These are phyloP conservation scores for Sarcoramphus papa DNA, from an alignment of 2,797 vertebrate genomes.

Conservation along the genomic window DNA sequence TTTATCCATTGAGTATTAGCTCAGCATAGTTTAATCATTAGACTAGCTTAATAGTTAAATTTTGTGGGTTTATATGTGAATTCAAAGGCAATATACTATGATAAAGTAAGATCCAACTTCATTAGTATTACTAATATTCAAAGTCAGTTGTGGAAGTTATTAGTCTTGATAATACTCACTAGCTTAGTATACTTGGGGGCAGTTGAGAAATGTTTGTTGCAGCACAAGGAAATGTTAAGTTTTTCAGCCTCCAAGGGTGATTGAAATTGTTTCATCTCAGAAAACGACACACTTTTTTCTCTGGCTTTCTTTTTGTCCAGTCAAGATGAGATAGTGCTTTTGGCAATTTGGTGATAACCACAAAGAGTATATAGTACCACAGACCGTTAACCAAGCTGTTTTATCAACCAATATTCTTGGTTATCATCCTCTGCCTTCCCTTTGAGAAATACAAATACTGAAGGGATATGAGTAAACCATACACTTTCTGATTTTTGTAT, in stretches of 20 bases:
- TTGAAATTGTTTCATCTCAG: neutral
- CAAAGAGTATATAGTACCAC: neutral
- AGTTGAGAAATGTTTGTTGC: neutral
- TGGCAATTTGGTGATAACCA: neutral
- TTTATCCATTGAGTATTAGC: neutral
- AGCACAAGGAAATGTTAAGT: neutral
- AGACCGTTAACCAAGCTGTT: neutral
- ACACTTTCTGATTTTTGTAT: neutral
- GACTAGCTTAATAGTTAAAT: neutral
- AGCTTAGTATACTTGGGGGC: neutral
- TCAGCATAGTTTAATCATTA: neutral
- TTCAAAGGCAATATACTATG: neutral
- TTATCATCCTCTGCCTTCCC: neutral
- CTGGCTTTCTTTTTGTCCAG: neutral
- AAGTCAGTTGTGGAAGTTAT: neutral
- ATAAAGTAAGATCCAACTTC: neutral
- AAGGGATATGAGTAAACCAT: neutral
- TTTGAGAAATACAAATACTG: neutral
- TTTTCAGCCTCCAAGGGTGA: neutral
- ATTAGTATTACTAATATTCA: neutral
- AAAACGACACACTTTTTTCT: neutral
- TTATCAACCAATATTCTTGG: neutral
- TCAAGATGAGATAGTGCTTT: neutral
- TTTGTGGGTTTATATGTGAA: neutral
- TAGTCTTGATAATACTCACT: neutral